Evolutionary conservation across 2,113 vertebrate species (phyloP), one percentile per base, ranked within the genome.

Genomic region (Labeo catla): DNA sequence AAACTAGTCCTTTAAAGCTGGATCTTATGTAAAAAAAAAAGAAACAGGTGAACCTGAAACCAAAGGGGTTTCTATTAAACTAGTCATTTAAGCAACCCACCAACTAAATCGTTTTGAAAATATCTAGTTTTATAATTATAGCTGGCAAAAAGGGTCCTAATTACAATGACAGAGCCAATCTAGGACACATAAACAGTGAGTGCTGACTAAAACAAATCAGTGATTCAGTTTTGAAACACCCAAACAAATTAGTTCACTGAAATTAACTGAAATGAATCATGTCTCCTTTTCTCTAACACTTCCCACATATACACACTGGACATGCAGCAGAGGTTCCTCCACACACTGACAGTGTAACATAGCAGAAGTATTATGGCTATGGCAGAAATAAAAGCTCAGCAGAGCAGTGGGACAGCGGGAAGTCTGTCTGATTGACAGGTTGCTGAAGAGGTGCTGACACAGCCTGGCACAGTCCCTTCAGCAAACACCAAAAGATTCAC

Each of bases 351-450:
- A 78, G 61, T 59, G 49, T 66, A 57, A 84, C 68, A 66, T 72
- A 73, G 85, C 85, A 76, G 21, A 57, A 61, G 80, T 23, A 47
- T 68, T 57, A 68, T 59, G 77, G 65, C 76, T 87, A 50, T 81
- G 87, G 81, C 81, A 86, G 76, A 86, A 73, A 70, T 79, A 78
- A 80, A 68, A 88, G 65, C 54, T 86, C 88, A 86, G 77, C 82
- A 81, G 52, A 81, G 85, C 78, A 16, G 45, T 45, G 81, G 70
- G 82, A 74, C 72, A 28, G 54, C 63, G 23, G 77, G 88, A 89
- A 85, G 85, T 66, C 86, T 82, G 34, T 63, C 12, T 83, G 72
- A 87, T 39, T 84, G 86, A 79, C 74, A 84, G 74, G 50, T 50
- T 83, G 28, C 74, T 23, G 74, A 23, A 23, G 81, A 82, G 70